Evolutionary conservation across 2,113 vertebrate species (phyloP).

Genomic region (Heterotilapia buettikoferi): DNA sequence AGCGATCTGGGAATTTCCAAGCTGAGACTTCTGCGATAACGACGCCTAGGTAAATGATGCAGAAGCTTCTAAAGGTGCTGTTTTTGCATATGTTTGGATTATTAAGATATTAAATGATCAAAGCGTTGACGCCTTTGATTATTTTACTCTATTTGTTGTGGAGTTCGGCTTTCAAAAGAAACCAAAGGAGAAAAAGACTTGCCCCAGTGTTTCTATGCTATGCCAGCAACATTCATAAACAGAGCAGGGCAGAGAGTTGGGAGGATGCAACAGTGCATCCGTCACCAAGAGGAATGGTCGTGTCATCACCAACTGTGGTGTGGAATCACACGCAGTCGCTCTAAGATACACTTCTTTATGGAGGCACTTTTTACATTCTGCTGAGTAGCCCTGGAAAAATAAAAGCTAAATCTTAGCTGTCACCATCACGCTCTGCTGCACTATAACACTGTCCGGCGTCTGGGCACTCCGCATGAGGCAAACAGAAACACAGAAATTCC

Average conservation of each 20-base stretch:
- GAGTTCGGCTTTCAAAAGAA: background rate
- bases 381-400: constrained; percentile 71
- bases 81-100: background rate
- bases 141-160: background rate
- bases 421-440: constrained; percentile 48
- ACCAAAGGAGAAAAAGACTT: constrained; percentile 11
- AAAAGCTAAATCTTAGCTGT: constrained; percentile 71
- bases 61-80: background rate
- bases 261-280: constrained; percentile 64
- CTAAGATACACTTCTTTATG: constrained; percentile 69
- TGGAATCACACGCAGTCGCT: constrained; percentile 68
- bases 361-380: constrained; percentile 70
- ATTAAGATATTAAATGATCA: background rate
- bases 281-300: constrained; percentile 69
- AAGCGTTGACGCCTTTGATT: background rate
- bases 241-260: constrained; percentile 41
- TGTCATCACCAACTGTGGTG: constrained; percentile 68
- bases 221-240: constrained; percentile 65
- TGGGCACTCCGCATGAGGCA: constrained; percentile 1
- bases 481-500: constrained; percentile 24
- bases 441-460: constrained; percentile 57
- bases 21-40: background rate
- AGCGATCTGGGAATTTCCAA: background rate
- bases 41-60: background rate
- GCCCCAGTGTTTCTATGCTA: constrained; percentile 41